A percentile compares a stretch with the other conserved stretches of the same genome.
These are phyloP conservation scores for Mercenaria mercenaria DNA, from an alignment of 1,140 invertebrate species.

Conservation along the genomic window DNA sequence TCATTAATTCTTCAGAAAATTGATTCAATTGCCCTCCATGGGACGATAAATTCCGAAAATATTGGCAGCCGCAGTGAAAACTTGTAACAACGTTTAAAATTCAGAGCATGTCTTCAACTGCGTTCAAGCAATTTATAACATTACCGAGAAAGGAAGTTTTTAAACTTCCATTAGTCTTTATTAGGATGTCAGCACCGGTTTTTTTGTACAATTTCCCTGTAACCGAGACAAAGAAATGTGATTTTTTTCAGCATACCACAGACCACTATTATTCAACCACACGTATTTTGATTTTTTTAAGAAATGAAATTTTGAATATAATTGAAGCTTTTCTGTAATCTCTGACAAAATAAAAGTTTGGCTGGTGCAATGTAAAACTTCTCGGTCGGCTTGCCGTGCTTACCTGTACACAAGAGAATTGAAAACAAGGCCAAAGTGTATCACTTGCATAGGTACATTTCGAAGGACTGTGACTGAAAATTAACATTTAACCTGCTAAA, in stretches of 20 bases:
- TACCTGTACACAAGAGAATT: too few species aligned
- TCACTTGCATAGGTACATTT: too few species aligned
- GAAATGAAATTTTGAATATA: too few species aligned
- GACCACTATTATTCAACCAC: too few species aligned
- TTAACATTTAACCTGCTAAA: too few species aligned
- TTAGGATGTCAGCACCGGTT: neutral
- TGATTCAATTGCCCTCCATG: constrained; percentile 3
- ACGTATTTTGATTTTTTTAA: too few species aligned
- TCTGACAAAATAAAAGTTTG: too few species aligned
- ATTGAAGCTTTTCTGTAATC: too few species aligned
- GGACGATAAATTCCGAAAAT: constrained; percentile 17
- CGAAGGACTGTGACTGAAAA: too few species aligned
- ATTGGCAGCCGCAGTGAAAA: constrained; percentile 16
- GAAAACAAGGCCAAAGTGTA: too few species aligned
- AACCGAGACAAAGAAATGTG: neutral
- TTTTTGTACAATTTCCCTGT: neutral
- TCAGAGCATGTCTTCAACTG: constrained; percentile 9
- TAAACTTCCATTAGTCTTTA: neutral
- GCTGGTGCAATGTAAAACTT: too few species aligned
- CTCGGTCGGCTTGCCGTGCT: too few species aligned
- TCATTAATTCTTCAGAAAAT: constrained; percentile 9
- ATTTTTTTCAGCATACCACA: neutral
- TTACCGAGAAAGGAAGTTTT: neutral
- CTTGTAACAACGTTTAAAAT: constrained; percentile 30
- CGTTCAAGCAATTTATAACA: neutral